Conservation (phyloP, 2,797 vertebrate species). For the Meriones psammophilus region DNA sequence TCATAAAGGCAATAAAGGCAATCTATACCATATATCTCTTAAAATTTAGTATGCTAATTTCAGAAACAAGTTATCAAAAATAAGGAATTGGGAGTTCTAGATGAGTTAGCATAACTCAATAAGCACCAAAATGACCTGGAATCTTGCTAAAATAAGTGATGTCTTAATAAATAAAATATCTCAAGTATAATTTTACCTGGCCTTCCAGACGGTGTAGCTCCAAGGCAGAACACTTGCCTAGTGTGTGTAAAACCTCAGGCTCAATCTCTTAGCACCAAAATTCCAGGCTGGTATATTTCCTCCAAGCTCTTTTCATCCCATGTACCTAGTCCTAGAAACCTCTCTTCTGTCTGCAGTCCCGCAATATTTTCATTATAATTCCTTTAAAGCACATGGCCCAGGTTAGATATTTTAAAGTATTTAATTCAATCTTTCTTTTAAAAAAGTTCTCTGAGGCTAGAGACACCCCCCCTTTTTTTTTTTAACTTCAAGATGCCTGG, state of each 20-base stretch:
- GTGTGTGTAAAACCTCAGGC: not conserved
- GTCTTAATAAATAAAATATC: constrained; percentile 57
- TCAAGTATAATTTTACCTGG: constrained; percentile 23
- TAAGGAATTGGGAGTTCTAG: not conserved
- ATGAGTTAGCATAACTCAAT: constrained; percentile 43
- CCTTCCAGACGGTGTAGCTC: not conserved
- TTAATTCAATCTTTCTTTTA: constrained; percentile 18
- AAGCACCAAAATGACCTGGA: constrained; percentile 16
- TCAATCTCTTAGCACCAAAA: not conserved
- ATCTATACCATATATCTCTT: constrained; percentile 46
- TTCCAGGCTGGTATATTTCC: not conserved
- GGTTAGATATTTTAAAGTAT: constrained; percentile 21
- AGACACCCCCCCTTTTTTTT: not conserved
- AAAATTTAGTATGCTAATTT: constrained; percentile 42
- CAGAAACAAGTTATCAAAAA: constrained; percentile 49
- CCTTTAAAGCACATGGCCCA: not conserved
- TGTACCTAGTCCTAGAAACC: not conserved
- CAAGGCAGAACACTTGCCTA: not conserved
- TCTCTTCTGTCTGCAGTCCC: not conserved
- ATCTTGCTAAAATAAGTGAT: constrained; percentile 46
- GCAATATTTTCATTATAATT: not conserved
- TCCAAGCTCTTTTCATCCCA: not conserved
- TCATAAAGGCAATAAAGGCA: constrained; percentile 6
- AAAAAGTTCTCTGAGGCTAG: no score
- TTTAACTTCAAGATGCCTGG: constrained; percentile 32